Evolutionary conservation across 1,140 invertebrate genomes (phyloP).

Genomic region (Euwallacea similis): DNA sequence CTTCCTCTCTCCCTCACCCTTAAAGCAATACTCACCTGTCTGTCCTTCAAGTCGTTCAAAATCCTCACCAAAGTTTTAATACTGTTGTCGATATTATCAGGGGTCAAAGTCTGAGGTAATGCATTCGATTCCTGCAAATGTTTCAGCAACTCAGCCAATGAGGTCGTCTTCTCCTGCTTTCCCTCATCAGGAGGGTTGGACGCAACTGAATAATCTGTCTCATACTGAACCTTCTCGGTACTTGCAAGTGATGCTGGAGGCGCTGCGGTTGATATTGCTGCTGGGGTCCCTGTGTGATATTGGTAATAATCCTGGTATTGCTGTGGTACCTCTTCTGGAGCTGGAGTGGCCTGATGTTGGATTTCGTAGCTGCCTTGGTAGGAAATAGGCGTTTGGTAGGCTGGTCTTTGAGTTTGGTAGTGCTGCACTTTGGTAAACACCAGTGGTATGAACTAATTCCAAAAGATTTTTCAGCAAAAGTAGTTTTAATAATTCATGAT

Average conservation of each 20-base stretch:
- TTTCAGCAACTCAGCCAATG: conserved; percentile 59
- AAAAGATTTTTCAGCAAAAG: not conserved
- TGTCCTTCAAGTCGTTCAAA: conserved; percentile 64
- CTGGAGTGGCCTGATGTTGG: conserved; percentile 32
- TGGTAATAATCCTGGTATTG: conserved; percentile 17
- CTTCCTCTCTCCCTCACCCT: not conserved
- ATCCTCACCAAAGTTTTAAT: conserved; percentile 75
- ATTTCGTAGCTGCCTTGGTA: conserved; percentile 24
- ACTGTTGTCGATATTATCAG: conserved; percentile 75
- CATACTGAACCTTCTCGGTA: not conserved
- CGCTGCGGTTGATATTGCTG: not conserved
- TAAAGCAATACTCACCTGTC: conserved; percentile 16
- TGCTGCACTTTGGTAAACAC: conserved; percentile 13
- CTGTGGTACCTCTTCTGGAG: conserved; percentile 12
- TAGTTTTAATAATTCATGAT: not conserved
- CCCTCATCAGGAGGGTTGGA: conserved; percentile 36
- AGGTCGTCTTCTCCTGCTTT: conserved; percentile 41
- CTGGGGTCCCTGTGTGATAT: conserved; percentile 10
- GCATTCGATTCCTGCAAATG: conserved; percentile 72
- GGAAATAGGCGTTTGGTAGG: conserved; percentile 7
- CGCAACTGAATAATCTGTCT: not conserved
- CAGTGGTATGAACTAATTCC: conserved; percentile 6
- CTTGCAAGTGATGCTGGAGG: not conserved
- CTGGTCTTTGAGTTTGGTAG: conserved; percentile 4
- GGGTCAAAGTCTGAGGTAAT: conserved; percentile 71